phyloP scores from a whole-genome alignment of 2,113 vertebrate genomes.

The Orycteropus afer region DNA sequence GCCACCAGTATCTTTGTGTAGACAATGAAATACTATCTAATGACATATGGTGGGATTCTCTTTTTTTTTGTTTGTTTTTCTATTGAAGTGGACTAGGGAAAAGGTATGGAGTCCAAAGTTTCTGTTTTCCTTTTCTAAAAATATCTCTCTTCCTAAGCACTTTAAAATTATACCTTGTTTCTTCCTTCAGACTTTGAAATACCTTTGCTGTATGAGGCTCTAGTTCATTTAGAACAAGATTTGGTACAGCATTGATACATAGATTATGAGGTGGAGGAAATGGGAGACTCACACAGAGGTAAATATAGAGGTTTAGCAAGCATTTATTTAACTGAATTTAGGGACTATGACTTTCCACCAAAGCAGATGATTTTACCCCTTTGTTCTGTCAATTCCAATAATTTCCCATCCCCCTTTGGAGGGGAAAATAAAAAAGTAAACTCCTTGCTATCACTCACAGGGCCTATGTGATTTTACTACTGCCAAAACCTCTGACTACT shows the following conservation, averaged over 20 bases:
- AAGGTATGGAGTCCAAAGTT: background rate
- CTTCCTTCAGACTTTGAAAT: background rate
- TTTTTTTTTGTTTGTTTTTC: background rate
- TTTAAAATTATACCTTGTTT: background rate
- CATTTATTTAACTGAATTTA: background rate
- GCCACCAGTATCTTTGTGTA: slow-evolving; percentile 10
- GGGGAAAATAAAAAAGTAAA: background rate
- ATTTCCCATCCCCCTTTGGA: background rate
- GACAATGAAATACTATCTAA: background rate
- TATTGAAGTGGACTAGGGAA: background rate
- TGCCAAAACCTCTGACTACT: background rate
- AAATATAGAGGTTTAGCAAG: background rate
- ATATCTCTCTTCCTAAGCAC: background rate
- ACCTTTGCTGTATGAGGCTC: background rate
- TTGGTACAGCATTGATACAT: rapidly evolving
- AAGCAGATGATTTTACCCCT: background rate
- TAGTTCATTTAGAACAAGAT: background rate
- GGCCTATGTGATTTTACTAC: rapidly evolving
- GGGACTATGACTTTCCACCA: background rate
- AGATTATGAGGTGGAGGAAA: background rate
- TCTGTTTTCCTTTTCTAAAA: background rate
- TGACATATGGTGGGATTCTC: background rate
- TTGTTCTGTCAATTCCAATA: background rate
- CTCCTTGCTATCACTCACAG: background rate
- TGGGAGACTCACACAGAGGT: too few species aligned